Conservation (phyloP, 2,797 vertebrate genomes). For the Peromyscus eremicus region DNA sequence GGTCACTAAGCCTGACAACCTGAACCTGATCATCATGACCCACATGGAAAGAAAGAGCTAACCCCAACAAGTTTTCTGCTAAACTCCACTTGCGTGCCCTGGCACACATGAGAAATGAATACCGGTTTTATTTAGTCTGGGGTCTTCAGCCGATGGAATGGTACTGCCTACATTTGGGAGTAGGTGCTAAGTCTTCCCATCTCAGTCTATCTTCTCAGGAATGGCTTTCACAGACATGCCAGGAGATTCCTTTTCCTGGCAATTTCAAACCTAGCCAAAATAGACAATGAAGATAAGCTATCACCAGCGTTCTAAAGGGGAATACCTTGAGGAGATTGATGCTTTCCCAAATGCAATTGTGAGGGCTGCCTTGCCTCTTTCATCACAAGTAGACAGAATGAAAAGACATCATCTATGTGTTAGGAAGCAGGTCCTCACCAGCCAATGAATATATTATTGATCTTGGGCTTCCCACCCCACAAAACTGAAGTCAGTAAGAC, state of each 20-base stretch:
- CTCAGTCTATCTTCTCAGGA: neutral
- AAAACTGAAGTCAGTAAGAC: neutral
- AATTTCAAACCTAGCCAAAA: neutral
- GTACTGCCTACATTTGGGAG: neutral
- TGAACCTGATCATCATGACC: neutral
- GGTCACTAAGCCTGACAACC: neutral
- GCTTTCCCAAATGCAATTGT: neutral
- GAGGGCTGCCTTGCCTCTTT: neutral
- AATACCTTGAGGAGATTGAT: neutral
- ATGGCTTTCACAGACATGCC: neutral
- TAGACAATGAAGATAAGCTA: neutral
- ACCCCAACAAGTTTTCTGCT: neutral
- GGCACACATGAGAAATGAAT: neutral
- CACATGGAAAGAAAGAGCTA: neutral
- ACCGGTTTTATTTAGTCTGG: neutral
- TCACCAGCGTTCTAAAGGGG: neutral
- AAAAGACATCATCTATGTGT: neutral
- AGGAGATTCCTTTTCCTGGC: neutral
- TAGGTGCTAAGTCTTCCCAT: neutral
- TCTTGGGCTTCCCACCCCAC: neutral
- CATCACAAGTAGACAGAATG: neutral
- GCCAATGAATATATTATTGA: neutral
- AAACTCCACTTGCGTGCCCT: too few relatives aligned
- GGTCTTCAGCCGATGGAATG: too few relatives aligned
- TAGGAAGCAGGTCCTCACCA: neutral